A percentile compares a stretch with the other conserved stretches of the same genome.
Evolutionary conservation across 2,797 vertebrate species (phyloP).

Genomic region (Scyliorhinus canicula): DNA sequence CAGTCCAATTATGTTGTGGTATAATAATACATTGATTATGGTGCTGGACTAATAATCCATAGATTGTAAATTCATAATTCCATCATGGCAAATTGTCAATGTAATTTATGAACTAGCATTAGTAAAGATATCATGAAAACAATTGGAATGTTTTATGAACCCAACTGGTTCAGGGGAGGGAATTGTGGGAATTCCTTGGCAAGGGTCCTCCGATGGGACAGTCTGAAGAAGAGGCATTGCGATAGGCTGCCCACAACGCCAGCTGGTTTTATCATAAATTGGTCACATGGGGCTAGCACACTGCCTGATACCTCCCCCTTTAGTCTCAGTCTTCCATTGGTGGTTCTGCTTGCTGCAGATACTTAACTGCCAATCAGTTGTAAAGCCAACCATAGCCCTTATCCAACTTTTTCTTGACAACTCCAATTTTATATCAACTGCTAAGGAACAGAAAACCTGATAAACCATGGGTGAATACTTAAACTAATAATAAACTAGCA

Average conservation of each 20-base stretch:
- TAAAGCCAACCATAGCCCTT: background rate
- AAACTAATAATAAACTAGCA: background rate
- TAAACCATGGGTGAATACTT: background rate
- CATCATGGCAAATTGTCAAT: background rate
- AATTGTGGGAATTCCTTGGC: too few species aligned
- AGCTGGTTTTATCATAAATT: too few species aligned
- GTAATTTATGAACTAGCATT: background rate
- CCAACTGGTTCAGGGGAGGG: background rate
- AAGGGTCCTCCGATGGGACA: too few species aligned
- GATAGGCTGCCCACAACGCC: too few species aligned
- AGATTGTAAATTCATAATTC: background rate
- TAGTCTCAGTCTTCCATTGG: background rate
- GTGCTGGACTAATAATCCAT: background rate
- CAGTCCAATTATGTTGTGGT: background rate
- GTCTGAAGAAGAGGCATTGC: too few species aligned
- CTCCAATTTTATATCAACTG: background rate
- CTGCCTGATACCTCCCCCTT: background rate
- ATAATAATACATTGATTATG: background rate
- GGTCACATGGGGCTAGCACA: too few species aligned
- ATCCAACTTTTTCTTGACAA: background rate
- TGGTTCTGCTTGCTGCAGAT: background rate
- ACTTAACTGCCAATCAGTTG: background rate
- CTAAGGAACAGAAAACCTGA: background rate
- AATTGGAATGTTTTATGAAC: background rate
- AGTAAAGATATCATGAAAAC: background rate